Conservation (phyloP, 1,140 invertebrate genomes). For the silkworm (Bombyx mori) region DNA sequence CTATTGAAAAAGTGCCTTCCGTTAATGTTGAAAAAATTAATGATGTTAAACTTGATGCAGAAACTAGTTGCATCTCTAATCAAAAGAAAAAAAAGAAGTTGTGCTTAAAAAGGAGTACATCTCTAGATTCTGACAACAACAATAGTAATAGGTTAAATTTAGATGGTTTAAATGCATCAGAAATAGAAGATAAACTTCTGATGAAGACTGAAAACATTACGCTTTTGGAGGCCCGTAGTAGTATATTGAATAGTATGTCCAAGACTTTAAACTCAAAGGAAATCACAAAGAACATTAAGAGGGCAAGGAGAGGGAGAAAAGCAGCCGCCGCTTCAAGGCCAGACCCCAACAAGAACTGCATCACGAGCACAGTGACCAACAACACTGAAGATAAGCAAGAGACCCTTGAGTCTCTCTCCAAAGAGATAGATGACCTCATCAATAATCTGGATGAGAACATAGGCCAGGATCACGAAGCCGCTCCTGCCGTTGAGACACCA, state of each 20-base stretch:
- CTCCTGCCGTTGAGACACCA: constrained; percentile 34
- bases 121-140: constrained; percentile 68
- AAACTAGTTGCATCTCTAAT: constrained; percentile 46
- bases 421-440: constrained; percentile 62
- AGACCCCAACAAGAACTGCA: constrained; percentile 28
- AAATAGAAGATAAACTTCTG: constrained; percentile 57
- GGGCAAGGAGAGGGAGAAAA: constrained; percentile 52
- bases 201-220: constrained; percentile 63
- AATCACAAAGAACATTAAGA: constrained; percentile 61
- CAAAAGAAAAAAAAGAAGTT: constrained; percentile 55
- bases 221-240: constrained; percentile 63
- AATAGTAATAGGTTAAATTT: constrained; percentile 68
- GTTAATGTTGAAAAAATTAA: constrained; percentile 53
- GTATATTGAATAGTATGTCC: constrained; percentile 66
- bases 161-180: constrained; percentile 57
- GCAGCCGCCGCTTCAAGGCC: constrained; percentile 30
- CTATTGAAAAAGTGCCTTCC: constrained; percentile 68
- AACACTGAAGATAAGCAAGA: constrained; percentile 49
- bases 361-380: constrained; percentile 32
- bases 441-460: constrained; percentile 59
- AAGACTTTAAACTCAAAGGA: constrained; percentile 65
- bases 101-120: constrained; percentile 68
- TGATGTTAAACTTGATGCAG: constrained; percentile 48
- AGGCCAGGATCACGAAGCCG: constrained; percentile 46
- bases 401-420: constrained; percentile 52